These are phyloP conservation scores for Fringilla coelebs DNA, from an alignment of 2,797 vertebrate genomes.

Conservation along the genomic window DNA sequence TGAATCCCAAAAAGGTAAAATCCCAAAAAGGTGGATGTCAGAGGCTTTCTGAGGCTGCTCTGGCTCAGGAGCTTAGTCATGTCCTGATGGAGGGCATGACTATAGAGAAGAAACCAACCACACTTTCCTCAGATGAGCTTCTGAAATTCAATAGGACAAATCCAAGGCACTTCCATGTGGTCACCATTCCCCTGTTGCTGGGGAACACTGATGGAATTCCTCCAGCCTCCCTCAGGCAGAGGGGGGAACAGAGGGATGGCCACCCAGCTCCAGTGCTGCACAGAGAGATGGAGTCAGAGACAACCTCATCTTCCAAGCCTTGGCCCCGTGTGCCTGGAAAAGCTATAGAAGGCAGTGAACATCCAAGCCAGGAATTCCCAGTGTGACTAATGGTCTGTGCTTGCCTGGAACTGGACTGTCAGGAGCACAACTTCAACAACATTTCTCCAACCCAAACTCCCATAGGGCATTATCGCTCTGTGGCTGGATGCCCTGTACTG, in stretches of 20 bases:
- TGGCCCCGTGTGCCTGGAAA: background rate
- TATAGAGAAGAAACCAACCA: background rate
- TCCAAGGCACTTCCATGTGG: background rate
- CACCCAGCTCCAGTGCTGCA: background rate
- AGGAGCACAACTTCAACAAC: background rate
- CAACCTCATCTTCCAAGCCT: background rate
- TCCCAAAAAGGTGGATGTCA: background rate
- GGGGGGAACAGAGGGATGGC: accelerated
- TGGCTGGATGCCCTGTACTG: background rate
- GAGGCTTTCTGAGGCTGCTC: background rate
- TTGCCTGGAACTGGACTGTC: background rate
- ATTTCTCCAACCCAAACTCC: background rate
- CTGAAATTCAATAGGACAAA: background rate
- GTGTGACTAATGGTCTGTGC: background rate
- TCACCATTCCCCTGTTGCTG: background rate
- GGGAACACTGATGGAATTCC: background rate
- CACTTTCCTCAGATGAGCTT: background rate
- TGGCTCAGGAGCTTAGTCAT: background rate
- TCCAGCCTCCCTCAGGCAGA: background rate
- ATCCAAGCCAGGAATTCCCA: background rate
- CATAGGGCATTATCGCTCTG: background rate
- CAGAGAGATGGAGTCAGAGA: background rate
- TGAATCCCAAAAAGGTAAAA: background rate
- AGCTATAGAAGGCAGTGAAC: background rate
- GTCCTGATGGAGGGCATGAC: accelerated